Conservation (phyloP, 2,113 vertebrate genomes). For the Connochaetes taurinus region DNA sequence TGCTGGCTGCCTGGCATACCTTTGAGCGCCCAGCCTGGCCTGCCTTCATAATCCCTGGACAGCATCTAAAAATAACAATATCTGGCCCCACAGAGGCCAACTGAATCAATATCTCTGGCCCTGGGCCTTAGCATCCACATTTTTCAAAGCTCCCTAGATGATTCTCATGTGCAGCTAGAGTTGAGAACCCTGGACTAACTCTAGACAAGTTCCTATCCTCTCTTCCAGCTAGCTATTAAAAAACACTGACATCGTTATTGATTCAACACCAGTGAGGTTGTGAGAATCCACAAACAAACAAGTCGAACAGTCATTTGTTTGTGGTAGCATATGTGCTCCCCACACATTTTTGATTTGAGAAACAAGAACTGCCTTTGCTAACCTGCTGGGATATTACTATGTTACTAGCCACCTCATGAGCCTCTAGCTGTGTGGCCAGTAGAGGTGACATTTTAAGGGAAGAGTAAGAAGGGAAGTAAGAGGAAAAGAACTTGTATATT, state of each 20-base stretch:
- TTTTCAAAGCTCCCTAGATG: not conserved
- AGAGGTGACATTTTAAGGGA: slow-evolving; percentile 30
- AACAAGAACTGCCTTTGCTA: not conserved
- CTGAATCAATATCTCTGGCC: not conserved
- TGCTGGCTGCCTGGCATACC: not conserved
- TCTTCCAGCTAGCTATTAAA: slow-evolving; percentile 25
- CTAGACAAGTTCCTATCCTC: not conserved
- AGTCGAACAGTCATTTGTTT: not conserved
- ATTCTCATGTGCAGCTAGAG: not conserved
- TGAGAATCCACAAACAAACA: slow-evolving; percentile 13
- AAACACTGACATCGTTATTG: not conserved
- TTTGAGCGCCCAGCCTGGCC: accelerated
- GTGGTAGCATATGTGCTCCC: not conserved
- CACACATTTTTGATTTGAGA: not conserved
- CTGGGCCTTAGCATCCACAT: not conserved
- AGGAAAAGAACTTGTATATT: slow-evolving; percentile 22
- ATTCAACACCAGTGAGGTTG: not conserved
- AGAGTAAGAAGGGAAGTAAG: not conserved
- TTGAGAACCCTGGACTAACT: not conserved
- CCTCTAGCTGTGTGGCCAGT: not conserved
- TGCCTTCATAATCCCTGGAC: not conserved
- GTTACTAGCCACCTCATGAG: not conserved
- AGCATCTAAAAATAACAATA: not conserved
- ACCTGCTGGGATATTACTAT: not conserved
- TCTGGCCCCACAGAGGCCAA: not conserved